Percentiles rank a stretch among this genome's conserved stretches.
phyloP scores from a whole-genome alignment of 2,113 vertebrate species.

The Salvelinus namaycush region DNA sequence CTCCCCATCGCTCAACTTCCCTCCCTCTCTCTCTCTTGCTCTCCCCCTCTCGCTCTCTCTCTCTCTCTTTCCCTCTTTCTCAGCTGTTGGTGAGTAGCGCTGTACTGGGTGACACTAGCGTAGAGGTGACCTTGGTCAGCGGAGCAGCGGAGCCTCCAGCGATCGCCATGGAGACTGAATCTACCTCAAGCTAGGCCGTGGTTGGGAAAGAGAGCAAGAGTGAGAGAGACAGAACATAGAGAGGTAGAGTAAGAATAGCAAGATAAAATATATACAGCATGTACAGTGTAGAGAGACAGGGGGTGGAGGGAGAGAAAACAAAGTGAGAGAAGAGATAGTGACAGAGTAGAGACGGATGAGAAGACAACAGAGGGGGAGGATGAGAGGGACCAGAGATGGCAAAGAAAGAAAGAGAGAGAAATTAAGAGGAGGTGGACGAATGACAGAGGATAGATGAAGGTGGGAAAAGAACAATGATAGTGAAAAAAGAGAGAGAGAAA shows the following conservation, averaged over 20 bases:
- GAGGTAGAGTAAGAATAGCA: neutral
- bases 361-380: neutral
- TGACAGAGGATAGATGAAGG: neutral
- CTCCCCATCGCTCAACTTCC: no score
- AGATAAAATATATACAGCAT: neutral
- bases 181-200: constrained; percentile 29
- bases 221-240: no score
- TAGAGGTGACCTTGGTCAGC: constrained; percentile 68
- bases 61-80: constrained; percentile 15
- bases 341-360: no score
- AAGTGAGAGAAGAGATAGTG: neutral
- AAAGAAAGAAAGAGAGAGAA: constrained; percentile 13
- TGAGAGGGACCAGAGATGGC: constrained; percentile 5
- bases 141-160: constrained; percentile 51
- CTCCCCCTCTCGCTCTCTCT: constrained; percentile 16
- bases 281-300: neutral
- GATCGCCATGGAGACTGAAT: constrained; percentile 69
- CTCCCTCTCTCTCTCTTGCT: no score
- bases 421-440: constrained; percentile 12
- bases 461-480: neutral
- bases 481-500: neutral
- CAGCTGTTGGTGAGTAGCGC: neutral
- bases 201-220: constrained; percentile 20
- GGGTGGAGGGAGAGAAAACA: neutral
- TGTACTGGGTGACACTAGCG: constrained; percentile 33